Evolutionary conservation across 2,888 invertebrate species (phyloP), one percentile per base, ranked within the genome.

Genomic region (Reticulitermes lucifugus): DNA sequence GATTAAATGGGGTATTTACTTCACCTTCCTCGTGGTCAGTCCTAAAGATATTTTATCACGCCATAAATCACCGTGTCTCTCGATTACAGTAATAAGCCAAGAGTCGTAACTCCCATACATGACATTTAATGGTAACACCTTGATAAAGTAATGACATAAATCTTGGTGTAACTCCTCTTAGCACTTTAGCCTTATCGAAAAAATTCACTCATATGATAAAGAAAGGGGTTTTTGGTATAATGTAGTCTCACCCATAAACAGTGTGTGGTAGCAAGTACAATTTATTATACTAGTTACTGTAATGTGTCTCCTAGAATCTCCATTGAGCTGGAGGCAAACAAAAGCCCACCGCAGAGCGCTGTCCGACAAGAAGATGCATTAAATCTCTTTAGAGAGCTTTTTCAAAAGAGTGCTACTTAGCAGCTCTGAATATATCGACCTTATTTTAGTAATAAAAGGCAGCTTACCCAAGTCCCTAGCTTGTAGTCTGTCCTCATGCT

Each of bases 371-470:
- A 46, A 77, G 77, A 77, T 77, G 43, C 41, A 51, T 77, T 77
- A 77, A 77, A 77, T 77, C 77, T 77, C 41, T 18, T 43, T 77
- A 21, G 10, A n/a, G 51, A 77, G 51, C 22, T 1, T 14, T 18
- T 77, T 73, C 18, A 18, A 77, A 77, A 77, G 46, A 77, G 77
- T 10, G 46, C 51, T 46, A 77, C 77, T 77, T 77, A 77, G 21
- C 46, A 51, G 46, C 77, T 77, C 41, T 22, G 46, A 77, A 77
- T 77, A 77, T 77, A 77, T 77, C 77, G 77, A 77, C 51, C 77
- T 77, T 77, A 77, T 77, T 77, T 46, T 77, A 46, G 43, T 46
- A 51, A 77, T 77, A 77, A 77, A 77, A 77, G 41, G 41, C 25
- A 41, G 41, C 73, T 21, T 73, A 73, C 10, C 9, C 41, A 73